These are phyloP conservation scores for Malachius bipustulatus DNA, from an alignment of 2,888 invertebrate species.

Conservation along the genomic window DNA sequence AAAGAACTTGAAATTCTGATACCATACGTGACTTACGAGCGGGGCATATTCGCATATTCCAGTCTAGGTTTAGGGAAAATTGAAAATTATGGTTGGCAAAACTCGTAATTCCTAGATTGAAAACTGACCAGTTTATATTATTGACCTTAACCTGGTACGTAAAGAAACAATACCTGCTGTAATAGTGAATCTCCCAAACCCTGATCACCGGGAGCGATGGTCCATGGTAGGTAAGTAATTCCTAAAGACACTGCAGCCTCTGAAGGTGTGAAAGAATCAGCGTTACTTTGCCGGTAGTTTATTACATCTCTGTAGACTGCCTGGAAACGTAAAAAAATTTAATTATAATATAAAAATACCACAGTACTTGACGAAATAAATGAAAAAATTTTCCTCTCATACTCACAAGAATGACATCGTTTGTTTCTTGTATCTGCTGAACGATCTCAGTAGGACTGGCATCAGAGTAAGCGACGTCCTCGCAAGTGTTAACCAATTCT, in stretches of 20 bases:
- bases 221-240: constrained; percentile 65
- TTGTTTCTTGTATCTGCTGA: constrained; percentile 42
- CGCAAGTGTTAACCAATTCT: constrained; percentile 47
- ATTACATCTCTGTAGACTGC: constrained; percentile 54
- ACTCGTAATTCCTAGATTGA: no score
- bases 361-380: no score
- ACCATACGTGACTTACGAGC: no score
- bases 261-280: constrained; percentile 40
- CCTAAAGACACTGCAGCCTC: constrained; percentile 30
- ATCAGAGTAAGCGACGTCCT: constrained; percentile 48
- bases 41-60: no score
- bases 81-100: no score
- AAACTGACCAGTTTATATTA: no score
- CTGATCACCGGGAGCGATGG: constrained; percentile 47
- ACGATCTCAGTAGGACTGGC: constrained; percentile 46
- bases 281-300: constrained; percentile 48
- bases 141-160: neutral
- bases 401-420: constrained; percentile 44
- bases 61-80: no score
- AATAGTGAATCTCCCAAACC: constrained; percentile 41
- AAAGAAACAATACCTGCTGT: constrained; percentile 31
- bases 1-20: no score
- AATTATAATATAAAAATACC: no score
- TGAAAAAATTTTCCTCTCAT: no score
- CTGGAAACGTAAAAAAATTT: no score